Evolutionary conservation across 2,797 vertebrate species (phyloP), one percentile per base, ranked within the genome.

Genomic region (Ispidina lecontei): DNA sequence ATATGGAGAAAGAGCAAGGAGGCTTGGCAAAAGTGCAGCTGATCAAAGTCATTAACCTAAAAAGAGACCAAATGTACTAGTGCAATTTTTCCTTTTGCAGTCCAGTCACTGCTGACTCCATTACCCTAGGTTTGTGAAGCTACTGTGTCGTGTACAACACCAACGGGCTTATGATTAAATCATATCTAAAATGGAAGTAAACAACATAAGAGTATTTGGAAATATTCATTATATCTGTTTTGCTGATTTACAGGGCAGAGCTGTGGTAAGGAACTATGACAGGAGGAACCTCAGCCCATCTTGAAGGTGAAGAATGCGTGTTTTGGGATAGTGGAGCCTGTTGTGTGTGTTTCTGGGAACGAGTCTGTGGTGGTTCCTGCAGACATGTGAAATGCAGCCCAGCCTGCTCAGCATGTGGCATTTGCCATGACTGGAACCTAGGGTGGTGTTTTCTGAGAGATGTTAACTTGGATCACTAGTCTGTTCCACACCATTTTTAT

Each of bases 321-420:
- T 15, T 67, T 55, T 1, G 3, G 35, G 18, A 8, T 18, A 23
- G n/a, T 0, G 1, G 33, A 58, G 5, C 13, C 13, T 43, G 17
- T 6, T 44, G 11, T 15, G 12, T 43, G 20, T 0, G 0, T 70
- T 54, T 11, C 29, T 65, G 44, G 15, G 10, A 21, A 31, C 39
- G 23, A 55, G 41, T 59, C 20, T 76, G 11, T 33, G 28, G 21
- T 73, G 47, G 21, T 12, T 16, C 4, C 39, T 8, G 1, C 0
- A 2, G 8, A 33, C 2, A 0, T 26, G 31, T 47, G 65, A 64
- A 80, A 20, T 29, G 9, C 63, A 60, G 22, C 35, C 28, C 29
- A 73, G 33, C 9, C 15, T 49, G 10, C 43, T 76, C 29, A 35
- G 26, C 58, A 14, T 0, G 3, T 22, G 70, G 23, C 21, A 19